Evolutionary conservation across 2,797 vertebrate genomes (phyloP), one percentile per base, ranked within the genome.

Genomic region (Myiotriccus ornatus): DNA sequence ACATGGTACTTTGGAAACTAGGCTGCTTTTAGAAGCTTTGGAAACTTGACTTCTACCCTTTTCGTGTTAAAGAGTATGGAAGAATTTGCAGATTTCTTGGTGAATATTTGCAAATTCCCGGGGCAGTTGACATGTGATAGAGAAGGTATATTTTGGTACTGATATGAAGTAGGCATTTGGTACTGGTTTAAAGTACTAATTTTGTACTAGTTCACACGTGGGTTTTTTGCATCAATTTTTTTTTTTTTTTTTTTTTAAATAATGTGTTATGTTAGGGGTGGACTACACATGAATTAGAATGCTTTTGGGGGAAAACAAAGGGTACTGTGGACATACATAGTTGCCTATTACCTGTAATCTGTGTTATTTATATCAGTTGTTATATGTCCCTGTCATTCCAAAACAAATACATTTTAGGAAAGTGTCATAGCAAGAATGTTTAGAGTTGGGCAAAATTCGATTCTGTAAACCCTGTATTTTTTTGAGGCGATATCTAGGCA

Each of bases 71-170:
- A 67, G 49, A 89, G n/a, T 47, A 50, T 37, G 46, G 77, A 55
- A 78, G 63, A 92, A 91, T 92, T 95, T 97, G 84, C 87, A 94
- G 78, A 93, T 95, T 95, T 95, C 92, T 88, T 95, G 75, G 71
- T 69, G 93, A 94, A 96, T 94, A 91, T 97, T 97, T 97, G 93
- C 96, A 97, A 83, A 71, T 95, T 89, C 87, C 77, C 14, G 10
- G 86, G 94, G 89, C 68, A 77, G 70, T 50, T 86, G 88, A 44
- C 69, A 10, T 2, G 34, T 0, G 11, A 28, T 20, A 35, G 20
- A 56, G 34, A 62, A 62, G 47, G 50, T 71, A 7, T 79, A 28
- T 64, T 84, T 81, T 90, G 63, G 24, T 82, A 10, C 32, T 67
- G 59, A 50, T 84, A 95, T 95, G 65, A 85, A 81, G 50, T 27